Conservation (phyloP, 2,888 invertebrate genomes). For the Phengaris alcon region DNA sequence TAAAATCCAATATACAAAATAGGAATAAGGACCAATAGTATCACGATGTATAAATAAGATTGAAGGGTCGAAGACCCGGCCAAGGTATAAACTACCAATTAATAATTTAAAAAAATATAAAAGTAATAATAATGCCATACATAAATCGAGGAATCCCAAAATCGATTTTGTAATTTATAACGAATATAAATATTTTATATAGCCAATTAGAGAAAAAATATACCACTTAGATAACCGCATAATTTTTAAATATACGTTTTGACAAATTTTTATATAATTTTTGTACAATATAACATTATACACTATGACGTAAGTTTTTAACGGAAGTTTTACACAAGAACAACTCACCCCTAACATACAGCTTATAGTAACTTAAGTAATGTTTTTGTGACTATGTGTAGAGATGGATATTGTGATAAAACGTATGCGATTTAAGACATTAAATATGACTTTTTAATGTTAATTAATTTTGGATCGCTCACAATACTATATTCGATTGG, state of each 20-base stretch:
- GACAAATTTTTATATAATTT: slow-evolving; percentile 4
- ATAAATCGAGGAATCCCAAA: background rate
- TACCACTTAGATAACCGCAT: background rate
- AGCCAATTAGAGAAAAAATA: slow-evolving; percentile 5
- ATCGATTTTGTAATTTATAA: background rate
- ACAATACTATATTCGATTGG: background rate
- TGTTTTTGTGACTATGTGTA: background rate
- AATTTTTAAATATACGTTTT: background rate
- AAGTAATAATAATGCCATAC: background rate
- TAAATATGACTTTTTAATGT: background rate
- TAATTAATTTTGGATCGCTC: background rate
- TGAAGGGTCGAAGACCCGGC: background rate
- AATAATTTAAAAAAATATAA: background rate
- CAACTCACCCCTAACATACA: background rate
- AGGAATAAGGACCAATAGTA: background rate
- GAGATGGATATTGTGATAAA: background rate
- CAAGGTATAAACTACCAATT: background rate
- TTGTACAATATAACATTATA: slow-evolving; percentile 11
- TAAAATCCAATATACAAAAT: background rate
- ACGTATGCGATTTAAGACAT: too few relatives aligned
- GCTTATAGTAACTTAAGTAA: background rate
- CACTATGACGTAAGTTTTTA: background rate
- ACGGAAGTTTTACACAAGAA: background rate
- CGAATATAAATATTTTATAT: slow-evolving; percentile 8
- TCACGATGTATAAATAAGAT: background rate